Conservation (phyloP, 2,888 invertebrate species). For the Rhodophaea formosa region DNA sequence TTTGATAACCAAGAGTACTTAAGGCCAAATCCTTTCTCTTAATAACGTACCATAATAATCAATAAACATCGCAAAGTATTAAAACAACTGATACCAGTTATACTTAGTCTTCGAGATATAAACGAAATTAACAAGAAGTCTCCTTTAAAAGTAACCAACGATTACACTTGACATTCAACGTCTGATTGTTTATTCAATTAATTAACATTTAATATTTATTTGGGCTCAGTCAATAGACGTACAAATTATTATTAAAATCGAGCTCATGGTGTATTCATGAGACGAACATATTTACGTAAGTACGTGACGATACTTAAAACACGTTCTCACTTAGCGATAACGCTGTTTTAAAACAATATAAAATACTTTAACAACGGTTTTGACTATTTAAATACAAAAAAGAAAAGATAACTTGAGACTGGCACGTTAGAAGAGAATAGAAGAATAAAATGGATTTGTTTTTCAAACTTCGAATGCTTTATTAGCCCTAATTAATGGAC, state of each 20-base stretch:
- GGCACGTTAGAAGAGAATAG: too few species aligned
- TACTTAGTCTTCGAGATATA: too few species aligned
- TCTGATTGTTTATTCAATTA: background rate
- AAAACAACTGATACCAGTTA: too few species aligned
- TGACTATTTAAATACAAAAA: too few species aligned
- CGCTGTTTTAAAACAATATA: background rate
- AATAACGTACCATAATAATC: too few species aligned
- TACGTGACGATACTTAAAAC: conserved; percentile 10
- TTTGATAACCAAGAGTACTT: too few species aligned
- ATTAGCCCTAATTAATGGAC: conserved; percentile 9
- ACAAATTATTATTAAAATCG: background rate
- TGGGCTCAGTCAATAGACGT: conserved; percentile 3
- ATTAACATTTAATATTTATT: conserved; percentile 11
- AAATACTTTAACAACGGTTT: background rate
- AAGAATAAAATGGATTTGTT: background rate
- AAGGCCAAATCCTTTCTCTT: too few species aligned
- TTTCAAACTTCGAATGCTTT: conserved; percentile 3
- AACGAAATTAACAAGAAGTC: background rate
- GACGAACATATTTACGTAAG: background rate
- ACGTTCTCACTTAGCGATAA: background rate
- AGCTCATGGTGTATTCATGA: background rate
- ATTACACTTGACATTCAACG: background rate
- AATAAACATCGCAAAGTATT: too few species aligned
- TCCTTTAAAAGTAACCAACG: background rate
- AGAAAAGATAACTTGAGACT: too few species aligned